Evolutionary conservation across 2,888 invertebrate species (phyloP).

Genomic region (Phortica magna): DNA sequence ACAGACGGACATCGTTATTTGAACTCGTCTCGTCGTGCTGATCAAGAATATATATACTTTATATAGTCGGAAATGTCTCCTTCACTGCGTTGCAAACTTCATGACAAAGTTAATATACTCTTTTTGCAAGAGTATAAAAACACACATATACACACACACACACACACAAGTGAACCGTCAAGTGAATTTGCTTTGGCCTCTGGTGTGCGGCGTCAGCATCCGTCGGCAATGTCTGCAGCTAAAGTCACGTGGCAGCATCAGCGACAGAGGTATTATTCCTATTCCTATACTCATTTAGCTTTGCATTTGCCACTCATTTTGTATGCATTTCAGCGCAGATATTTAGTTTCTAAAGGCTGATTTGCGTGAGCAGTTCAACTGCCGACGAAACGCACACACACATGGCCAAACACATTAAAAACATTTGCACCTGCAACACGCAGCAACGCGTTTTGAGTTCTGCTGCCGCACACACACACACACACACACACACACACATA

Average conservation of each 20-base stretch:
- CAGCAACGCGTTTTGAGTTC: no score
- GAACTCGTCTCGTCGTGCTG: no score
- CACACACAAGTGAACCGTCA: no score
- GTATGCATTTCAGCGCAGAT: constrained; percentile 23
- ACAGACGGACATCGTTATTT: no score
- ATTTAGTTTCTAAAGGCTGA: constrained; percentile 6
- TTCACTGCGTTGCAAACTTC: no score
- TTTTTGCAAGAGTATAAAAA: no score
- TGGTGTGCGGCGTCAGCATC: not conserved
- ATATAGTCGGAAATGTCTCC: no score
- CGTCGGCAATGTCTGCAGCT: not conserved
- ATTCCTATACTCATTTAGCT: no score
- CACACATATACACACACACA: no score
- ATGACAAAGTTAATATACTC: no score
- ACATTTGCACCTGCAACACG: no score
- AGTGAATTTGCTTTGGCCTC: not conserved
- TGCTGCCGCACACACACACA: not conserved
- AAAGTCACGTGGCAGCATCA: not conserved
- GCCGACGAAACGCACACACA: not conserved
- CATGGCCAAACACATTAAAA: not conserved
- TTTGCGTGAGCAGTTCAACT: not conserved
- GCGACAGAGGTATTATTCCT: not conserved
- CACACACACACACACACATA: not conserved
- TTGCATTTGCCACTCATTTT: constrained; percentile 5
- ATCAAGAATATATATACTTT: no score